Evolutionary conservation across 2,113 vertebrate genomes (phyloP), one percentile per base, ranked within the genome.

Genomic region (Clupea harengus): DNA sequence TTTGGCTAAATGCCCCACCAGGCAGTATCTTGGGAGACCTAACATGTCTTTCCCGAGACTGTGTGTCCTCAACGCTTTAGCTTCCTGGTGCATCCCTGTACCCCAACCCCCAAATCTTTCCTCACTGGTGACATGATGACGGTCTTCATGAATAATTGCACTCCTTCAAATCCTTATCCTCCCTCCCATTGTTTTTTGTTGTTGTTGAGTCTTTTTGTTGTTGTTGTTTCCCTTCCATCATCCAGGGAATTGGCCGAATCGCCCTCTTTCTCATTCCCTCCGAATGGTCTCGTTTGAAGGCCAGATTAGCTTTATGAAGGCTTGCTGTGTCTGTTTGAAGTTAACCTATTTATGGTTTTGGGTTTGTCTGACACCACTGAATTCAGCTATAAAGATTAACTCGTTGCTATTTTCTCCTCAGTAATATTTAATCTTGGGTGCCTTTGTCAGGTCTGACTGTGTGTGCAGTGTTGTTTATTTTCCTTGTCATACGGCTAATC

Each of bases 1-100:
- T 47, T 44, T 84, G 18, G 28, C 45, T n/a, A 54, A 54, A 46
- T 8, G 57, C 84, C 82, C 85, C n/a, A n/a, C 45, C 28, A 57
- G 85, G 75, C 54, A 0, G 39, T 22, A 52, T 45, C 49, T 45
- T 67, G 78, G 64, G 64, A 28, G 32, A 17, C 45, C 45, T 10
- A 25, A 25, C 25, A 52, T 25, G 54, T 45, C 72, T 78, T 17
- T 39, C 72, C 32, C 39, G 28, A 32, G 25, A 28, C 25, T 78
- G 72, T 39, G 67, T 39, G 15, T 78, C 72, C 72, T 78, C 72
- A 78, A 6, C 11, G 11, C 72, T 15, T 78, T 11, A 39, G 13
- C 39, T 78, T 78, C 39, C 11, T 28, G 72, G 72, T 0, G 72
- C 13, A 17, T 15, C 4, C 10, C 64, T 67, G n/a, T 78, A 78